Conservation (phyloP, 2,888 invertebrate genomes). For the Lordiphosa fenestrarum region DNA sequence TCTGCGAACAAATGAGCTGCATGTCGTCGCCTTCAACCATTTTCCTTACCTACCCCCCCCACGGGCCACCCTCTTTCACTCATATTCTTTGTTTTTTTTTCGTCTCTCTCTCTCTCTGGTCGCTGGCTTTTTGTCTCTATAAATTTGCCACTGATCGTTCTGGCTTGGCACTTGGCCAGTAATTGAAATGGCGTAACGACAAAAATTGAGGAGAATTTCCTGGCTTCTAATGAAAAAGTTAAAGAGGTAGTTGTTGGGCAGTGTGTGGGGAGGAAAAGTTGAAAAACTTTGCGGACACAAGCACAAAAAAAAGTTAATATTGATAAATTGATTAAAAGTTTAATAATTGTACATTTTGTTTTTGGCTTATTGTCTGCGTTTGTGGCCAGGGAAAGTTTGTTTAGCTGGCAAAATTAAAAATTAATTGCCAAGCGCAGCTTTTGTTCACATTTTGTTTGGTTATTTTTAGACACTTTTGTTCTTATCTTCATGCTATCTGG, state of each 20-base stretch:
- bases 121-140: conserved; percentile 60
- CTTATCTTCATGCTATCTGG: not conserved
- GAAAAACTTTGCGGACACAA: conserved; percentile 24
- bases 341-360: conserved; percentile 62
- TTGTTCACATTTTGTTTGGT: not conserved
- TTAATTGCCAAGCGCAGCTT: conserved; percentile 39
- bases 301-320: conserved; percentile 69
- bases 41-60: conserved; percentile 22
- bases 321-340: conserved; percentile 75
- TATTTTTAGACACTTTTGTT: not conserved
- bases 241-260: conserved; percentile 37
- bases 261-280: conserved; percentile 9
- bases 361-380: conserved; percentile 32
- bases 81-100: conserved; percentile 61
- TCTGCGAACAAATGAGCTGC: conserved; percentile 66
- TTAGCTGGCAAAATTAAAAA: conserved; percentile 47
- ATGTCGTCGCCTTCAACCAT: conserved; percentile 47
- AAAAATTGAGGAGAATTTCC: conserved; percentile 61
- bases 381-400: conserved; percentile 33
- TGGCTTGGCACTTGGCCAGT: conserved; percentile 64
- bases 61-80: conserved; percentile 42
- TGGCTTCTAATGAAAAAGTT: conserved; percentile 61
- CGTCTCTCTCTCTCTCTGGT: conserved; percentile 7
- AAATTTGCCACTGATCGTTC: conserved; percentile 67
- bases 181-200: conserved; percentile 76